These are phyloP conservation scores for Drosophila stalkeri DNA, from an alignment of 2,888 invertebrate genomes.

Conservation along the genomic window DNA sequence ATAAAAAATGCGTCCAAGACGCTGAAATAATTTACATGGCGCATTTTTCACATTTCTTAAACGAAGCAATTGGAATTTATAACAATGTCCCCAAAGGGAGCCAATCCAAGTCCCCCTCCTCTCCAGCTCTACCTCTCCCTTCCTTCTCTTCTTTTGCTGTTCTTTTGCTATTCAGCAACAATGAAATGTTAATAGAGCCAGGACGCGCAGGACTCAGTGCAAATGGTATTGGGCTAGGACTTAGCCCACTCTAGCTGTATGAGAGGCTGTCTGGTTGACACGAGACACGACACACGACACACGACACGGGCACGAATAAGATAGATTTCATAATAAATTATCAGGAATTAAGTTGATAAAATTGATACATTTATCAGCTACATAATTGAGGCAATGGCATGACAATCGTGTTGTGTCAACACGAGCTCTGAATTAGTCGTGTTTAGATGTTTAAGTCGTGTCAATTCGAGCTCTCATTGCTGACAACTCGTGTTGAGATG, in stretches of 20 bases:
- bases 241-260: neutral
- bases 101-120: neutral
- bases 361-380: neutral
- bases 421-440: neutral
- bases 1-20: conserved; percentile 70
- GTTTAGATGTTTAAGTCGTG: too few species aligned
- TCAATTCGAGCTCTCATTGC: neutral
- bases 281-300: neutral
- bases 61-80: conserved; percentile 71
- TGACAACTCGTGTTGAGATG: neutral
- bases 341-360: neutral
- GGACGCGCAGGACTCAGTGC: conserved; percentile 29
- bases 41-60: conserved; percentile 76
- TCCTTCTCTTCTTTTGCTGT: too few species aligned
- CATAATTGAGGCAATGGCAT: neutral
- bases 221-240: neutral
- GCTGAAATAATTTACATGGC: conserved; percentile 76
- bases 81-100: conserved; percentile 80
- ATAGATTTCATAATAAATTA: neutral
- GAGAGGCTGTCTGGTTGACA: neutral
- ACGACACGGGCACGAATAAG: neutral
- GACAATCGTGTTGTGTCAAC: neutral
- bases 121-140: neutral
- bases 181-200: conserved; percentile 78
- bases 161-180: conserved; percentile 31